phyloP scores from a whole-genome alignment of 2,797 vertebrate genomes.

The Hyperoplus lanceolatus region DNA sequence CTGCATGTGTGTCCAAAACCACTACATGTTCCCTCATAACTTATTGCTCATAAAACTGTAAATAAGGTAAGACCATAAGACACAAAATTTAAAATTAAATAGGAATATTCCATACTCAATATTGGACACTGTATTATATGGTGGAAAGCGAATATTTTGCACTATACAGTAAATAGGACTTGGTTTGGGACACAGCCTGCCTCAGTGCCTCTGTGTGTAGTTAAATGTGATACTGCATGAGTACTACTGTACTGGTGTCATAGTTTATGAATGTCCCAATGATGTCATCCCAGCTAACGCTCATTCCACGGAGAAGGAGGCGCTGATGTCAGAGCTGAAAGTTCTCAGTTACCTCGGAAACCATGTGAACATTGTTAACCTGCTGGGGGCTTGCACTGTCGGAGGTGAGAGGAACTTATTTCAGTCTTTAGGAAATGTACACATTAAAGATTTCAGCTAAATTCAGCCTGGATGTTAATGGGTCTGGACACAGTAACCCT shows the following conservation, averaged over 20 bases:
- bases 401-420: conserved; percentile 86
- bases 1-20: background rate
- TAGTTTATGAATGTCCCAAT: conserved; percentile 29
- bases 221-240: background rate
- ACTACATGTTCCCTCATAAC: too few species aligned
- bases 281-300: conserved; percentile 90
- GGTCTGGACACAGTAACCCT: background rate
- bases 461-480: background rate
- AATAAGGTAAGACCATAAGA: too few species aligned
- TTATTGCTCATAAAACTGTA: too few species aligned
- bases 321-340: conserved; percentile 98
- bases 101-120: background rate
- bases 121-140: background rate
- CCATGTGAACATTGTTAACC: conserved; percentile 97
- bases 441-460: background rate
- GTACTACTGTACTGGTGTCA: too few species aligned
- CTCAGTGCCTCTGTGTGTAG: background rate
- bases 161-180: background rate
- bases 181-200: background rate
- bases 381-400: conserved; percentile 95
- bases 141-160: background rate
- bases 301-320: conserved; percentile 95
- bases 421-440: background rate
- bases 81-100: too few species aligned
- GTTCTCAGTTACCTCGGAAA: conserved; percentile 97